These are phyloP conservation scores for Lutjanus erythropterus DNA, from an alignment of 2,113 vertebrate species.

Conservation along the genomic window DNA sequence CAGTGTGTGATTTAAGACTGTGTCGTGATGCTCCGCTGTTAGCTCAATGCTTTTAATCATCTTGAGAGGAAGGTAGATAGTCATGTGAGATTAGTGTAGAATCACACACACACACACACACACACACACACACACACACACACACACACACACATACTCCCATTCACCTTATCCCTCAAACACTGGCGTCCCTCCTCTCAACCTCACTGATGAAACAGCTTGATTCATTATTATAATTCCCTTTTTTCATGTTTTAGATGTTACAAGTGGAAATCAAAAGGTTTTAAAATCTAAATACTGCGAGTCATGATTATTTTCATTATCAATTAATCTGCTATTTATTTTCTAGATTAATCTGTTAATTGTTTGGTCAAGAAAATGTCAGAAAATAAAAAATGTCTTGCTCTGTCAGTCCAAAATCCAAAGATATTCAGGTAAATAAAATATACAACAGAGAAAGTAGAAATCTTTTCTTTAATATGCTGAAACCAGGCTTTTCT, in stretches of 20 bases:
- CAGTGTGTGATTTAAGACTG: constrained; percentile 60
- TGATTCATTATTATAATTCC: background rate
- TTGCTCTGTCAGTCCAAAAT: too few relatives aligned
- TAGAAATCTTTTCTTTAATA: too few relatives aligned
- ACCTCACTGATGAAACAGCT: constrained; percentile 11
- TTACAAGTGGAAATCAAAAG: background rate
- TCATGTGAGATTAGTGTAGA: constrained; percentile 53
- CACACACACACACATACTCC: background rate
- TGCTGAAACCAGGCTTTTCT: too few relatives aligned
- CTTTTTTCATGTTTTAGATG: background rate
- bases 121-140: constrained; percentile 16
- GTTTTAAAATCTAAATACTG: background rate
- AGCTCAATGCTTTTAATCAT: constrained; percentile 72
- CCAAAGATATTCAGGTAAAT: too few relatives aligned
- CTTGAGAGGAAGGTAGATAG: constrained; percentile 66
- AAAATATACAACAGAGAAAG: too few relatives aligned
- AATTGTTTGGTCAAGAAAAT: too few relatives aligned
- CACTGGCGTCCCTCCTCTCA: background rate
- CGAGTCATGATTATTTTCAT: too few relatives aligned
- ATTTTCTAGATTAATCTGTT: too few relatives aligned
- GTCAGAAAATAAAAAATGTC: too few relatives aligned
- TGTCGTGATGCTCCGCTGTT: constrained; percentile 61
- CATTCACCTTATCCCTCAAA: constrained; percentile 16
- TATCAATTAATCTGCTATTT: too few relatives aligned
- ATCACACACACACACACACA: constrained; percentile 1